A percentile compares a stretch with the other conserved stretches of the same genome.
These are phyloP conservation scores for Gerris buenoi DNA, from an alignment of 1,140 invertebrate species.

Conservation along the genomic window DNA sequence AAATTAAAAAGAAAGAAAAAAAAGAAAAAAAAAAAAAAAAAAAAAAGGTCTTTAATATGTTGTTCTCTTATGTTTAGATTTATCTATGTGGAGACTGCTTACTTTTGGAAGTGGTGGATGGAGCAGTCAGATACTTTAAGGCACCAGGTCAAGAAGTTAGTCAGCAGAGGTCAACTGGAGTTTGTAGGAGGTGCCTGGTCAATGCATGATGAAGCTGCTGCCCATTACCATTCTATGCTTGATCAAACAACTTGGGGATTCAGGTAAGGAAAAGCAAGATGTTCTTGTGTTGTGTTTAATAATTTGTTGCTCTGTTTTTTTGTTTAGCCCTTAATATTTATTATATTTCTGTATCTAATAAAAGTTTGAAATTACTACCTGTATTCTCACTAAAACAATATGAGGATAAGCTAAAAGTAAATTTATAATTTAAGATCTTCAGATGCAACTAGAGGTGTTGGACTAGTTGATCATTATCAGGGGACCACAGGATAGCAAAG, in stretches of 20 bases:
- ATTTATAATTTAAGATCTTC: no score
- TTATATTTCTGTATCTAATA: no score
- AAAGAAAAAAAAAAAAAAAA: background rate
- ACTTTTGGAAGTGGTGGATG: conserved; percentile 84
- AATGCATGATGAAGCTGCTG: conserved; percentile 87
- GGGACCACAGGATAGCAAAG: no score
- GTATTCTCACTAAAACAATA: no score
- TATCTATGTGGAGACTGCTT: conserved; percentile 68
- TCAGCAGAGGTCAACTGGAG: conserved; percentile 64
- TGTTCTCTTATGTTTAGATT: conserved; percentile 34
- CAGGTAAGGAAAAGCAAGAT: no score
- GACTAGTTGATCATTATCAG: no score
- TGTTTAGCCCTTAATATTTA: no score
- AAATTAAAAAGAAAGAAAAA: background rate
- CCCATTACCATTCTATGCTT: conserved; percentile 84
- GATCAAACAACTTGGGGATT: conserved; percentile 79
- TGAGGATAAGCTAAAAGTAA: no score
- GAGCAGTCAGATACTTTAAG: conserved; percentile 46
- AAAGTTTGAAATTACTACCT: no score
- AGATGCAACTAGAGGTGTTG: no score
- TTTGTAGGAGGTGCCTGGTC: conserved; percentile 69
- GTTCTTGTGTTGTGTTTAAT: no score
- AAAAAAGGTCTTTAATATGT: background rate
- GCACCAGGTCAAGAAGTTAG: conserved; percentile 40
- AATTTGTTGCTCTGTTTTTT: no score